Base-by-base conservation (phyloP, 2,113 vertebrate species). In the Corvus hawaiiensis region DNA sequence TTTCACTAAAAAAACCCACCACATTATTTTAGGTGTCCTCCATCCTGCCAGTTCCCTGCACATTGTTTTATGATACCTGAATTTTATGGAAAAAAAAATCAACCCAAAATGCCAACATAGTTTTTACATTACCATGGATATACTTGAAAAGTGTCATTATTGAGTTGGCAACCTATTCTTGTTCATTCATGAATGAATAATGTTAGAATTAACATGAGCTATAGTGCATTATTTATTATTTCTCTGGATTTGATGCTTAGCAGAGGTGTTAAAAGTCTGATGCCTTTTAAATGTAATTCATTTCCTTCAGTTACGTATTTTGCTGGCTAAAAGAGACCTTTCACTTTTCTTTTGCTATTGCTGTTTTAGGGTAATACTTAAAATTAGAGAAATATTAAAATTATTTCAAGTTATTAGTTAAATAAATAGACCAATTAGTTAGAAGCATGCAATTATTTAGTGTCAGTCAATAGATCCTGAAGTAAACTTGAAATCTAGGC, bases 171-270 rank as follows among this genome's bases (percentile, higher is more conserved):
- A 71, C 74, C 41, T 95, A 85, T 87, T 94, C 39, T 54, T 91
- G 94, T 73, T 86, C 81, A 92, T 91, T 94, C 90, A 95, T 94
- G 90, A 94, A 95, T 95, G 89, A 96, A 93, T 96, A 88, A 93
- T 96, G 63, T 56, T 67, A 94, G 87, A 97, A 96, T 94, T 97
- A 95, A 94, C 90, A 89, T 95, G 87, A 87, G 24, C 87, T 91
- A 33, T 93, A 83, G 89, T 97, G 71, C 89, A 96, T 96, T 96
- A 96, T 96, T 97, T 94, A 94, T 96, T 82, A 95, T 96, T 92
- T 87, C 95, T 68, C 89, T 69, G 44, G 82, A 93, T 95, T 90
- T 93, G 69, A 72, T 84, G 76, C 62, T 94, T 84, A 89, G 72
- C n/a, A 63, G 81, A 96, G 87, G 91, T 94, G 94, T 95, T 96